These are phyloP conservation scores for Poeciliopsis gracilis DNA, from an alignment of 2,797 vertebrate species.

Conservation along the genomic window DNA sequence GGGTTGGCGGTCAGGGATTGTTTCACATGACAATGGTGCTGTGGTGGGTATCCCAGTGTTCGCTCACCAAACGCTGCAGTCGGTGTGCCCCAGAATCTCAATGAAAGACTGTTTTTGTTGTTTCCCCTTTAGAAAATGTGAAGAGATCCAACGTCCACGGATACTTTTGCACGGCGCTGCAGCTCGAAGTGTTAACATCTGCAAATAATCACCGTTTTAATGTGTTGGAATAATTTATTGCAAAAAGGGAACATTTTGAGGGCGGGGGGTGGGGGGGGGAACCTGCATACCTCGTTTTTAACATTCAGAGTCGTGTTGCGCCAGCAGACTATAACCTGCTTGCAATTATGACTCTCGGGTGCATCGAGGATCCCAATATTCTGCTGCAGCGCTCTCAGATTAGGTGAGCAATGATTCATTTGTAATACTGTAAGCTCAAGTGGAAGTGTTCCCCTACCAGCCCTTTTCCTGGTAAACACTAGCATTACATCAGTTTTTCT, in stretches of 20 bases:
- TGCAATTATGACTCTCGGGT: neutral
- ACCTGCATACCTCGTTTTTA: neutral
- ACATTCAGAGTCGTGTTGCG: neutral
- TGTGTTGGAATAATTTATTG: neutral
- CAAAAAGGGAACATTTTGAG: neutral
- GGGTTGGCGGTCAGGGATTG: conserved; percentile 59
- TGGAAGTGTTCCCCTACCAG: neutral
- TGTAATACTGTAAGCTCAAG: neutral
- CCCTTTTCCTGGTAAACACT: neutral
- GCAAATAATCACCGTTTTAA: neutral
- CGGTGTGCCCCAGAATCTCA: neutral
- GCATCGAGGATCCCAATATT: neutral
- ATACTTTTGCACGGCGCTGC: neutral
- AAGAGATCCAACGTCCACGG: neutral
- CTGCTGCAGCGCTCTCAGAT: neutral
- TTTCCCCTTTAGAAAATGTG: neutral
- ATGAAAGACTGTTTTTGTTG: neutral
- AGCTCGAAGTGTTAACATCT: neutral
- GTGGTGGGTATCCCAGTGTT: conserved; percentile 71
- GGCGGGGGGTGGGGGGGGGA: too few relatives aligned
- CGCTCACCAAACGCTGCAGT: conserved; percentile 38
- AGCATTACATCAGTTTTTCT: neutral
- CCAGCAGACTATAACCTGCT: neutral
- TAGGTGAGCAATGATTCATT: neutral
- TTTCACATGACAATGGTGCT: conserved; percentile 74